Base-by-base conservation (phyloP, 2,888 invertebrate species). In the Punctoribates punctum region DNA sequence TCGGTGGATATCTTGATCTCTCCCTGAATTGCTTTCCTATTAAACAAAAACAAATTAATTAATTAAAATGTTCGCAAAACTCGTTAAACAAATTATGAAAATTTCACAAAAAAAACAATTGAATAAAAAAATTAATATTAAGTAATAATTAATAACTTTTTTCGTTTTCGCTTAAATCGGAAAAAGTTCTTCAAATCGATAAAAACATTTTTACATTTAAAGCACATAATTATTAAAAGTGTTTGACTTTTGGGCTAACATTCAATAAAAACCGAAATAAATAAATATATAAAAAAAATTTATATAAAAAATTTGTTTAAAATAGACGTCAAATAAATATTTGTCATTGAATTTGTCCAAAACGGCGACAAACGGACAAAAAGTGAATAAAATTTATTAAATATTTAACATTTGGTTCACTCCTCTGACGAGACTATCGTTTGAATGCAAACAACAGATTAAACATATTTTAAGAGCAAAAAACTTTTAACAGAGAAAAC, bases 21-120 rank as follows among this genome's bases (percentile, higher is more conserved):
- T 48, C 78, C 78, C 77, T 78, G 78, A 57, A 78, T 75, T 54
- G 77, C 74, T 78, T 78, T 78, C 70, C 78, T 78, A 57, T 72
- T 27, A 54, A 60, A n/a, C 5, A 27, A 11, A 73, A 11, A 57
- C 13, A 57, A 20, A n/a, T n/a, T 23, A 29, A 15, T 27, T 11
- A 57, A 23, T 23, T 9, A 25, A 34, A 29, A 17, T 34, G 1
- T 46, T 29, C 67, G n/a, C 65, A 0, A 20, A 46, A 76, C 6
- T 38, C 15, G n/a, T 20, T 15, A 25, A 38, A 20, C 29, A 23
- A 25, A 20, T 27, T 15, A 67, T 4, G 5, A 42, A 8, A 34
- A 76, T 46, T 17, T 27, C 11, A 23, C 42, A 13, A 9, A 2
- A 11, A 38, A 46, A 57, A 27, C 13, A 75, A 75, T 13, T 62